phyloP scores from a whole-genome alignment of 2,113 vertebrate species.

The Taxidea taxus region DNA sequence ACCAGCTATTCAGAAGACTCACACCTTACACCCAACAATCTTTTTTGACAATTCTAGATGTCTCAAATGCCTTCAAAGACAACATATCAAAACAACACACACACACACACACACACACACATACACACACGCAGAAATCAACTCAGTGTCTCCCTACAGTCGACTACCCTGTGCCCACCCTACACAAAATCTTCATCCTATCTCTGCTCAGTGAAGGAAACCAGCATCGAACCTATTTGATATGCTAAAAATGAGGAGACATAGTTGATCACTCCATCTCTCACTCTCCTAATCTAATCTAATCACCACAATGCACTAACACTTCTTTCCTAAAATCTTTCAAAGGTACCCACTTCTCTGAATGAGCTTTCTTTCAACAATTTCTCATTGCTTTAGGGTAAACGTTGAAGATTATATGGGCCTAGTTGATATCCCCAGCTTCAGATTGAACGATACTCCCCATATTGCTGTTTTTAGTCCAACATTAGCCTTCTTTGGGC shows the following conservation, averaged over 20 bases:
- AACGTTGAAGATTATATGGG: background rate
- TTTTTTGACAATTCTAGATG: background rate
- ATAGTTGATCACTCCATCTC: background rate
- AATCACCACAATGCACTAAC: background rate
- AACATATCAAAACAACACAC: background rate
- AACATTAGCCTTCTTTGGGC: background rate
- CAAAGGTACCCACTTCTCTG: background rate
- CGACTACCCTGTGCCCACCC: rapidly evolving
- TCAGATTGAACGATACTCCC: background rate
- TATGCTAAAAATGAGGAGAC: background rate
- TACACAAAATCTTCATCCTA: background rate
- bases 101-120: background rate
- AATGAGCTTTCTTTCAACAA: background rate
- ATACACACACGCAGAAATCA: background rate
- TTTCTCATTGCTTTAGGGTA: background rate
- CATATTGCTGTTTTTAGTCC: background rate
- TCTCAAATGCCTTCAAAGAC: background rate
- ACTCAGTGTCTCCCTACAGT: background rate
- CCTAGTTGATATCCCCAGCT: background rate
- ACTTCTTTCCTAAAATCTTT: background rate
- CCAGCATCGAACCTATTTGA: background rate
- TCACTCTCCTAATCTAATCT: background rate
- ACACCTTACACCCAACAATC: background rate
- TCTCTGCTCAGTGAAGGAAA: background rate
- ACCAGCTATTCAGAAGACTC: background rate